Percentiles rank a stretch among this genome's conserved stretches.
These are phyloP conservation scores for Eulemur coronatus DNA, from an alignment of 2,797 vertebrate species.

Conservation along the genomic window DNA sequence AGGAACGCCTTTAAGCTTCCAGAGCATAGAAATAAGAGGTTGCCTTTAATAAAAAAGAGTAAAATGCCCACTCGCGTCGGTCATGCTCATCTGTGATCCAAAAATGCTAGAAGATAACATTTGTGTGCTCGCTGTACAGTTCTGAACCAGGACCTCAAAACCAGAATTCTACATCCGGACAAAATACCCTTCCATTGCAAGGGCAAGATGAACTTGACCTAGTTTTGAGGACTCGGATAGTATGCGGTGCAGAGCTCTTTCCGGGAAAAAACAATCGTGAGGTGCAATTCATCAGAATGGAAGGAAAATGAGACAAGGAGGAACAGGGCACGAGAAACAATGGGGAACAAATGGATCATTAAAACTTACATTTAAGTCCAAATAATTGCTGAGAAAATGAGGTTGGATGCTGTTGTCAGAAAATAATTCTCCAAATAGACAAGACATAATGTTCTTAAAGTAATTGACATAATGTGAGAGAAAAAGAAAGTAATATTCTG, in stretches of 20 bases:
- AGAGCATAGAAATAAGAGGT: neutral
- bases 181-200: neutral
- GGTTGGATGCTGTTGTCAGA: conserved; percentile 12
- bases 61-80: rapidly evolving
- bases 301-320: neutral
- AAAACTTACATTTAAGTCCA: conserved; percentile 28
- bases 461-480: conserved; percentile 37
- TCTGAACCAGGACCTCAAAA: neutral
- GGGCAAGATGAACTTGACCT: neutral
- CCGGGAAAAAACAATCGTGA: neutral
- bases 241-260: neutral
- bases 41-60: rapidly evolving
- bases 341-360: neutral
- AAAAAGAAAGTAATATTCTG: conserved; percentile 41
- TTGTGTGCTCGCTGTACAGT: rapidly evolving
- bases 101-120: rapidly evolving
- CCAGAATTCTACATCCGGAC: neutral
- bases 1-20: neutral
- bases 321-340: neutral
- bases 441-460: conserved; percentile 49
- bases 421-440: conserved; percentile 38
- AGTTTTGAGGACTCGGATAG: neutral
- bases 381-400: conserved; percentile 57
- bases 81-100: no score
- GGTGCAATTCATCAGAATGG: neutral